A percentile compares a stretch with the other conserved stretches of the same genome.
Evolutionary conservation across 2,113 vertebrate species (phyloP).

Genomic region (Stigmatopora nigra): DNA sequence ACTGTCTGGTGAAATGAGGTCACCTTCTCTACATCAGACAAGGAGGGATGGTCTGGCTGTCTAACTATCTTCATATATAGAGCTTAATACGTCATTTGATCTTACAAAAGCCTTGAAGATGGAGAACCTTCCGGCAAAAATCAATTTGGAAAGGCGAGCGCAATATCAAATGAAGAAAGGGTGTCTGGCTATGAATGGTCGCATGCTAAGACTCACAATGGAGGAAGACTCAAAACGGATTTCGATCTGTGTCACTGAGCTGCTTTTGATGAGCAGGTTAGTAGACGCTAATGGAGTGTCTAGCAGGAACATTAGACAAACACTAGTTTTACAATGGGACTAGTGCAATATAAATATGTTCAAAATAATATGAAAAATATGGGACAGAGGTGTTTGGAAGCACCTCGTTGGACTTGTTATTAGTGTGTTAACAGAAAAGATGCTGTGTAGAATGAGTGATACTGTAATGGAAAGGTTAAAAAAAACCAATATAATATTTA

Average conservation of each 20-base stretch:
- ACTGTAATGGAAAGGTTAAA: no score
- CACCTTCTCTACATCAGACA: slow-evolving; percentile 40
- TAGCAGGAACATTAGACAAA: slow-evolving; percentile 21
- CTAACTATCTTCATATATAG: slow-evolving; percentile 42
- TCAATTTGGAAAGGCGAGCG: slow-evolving; percentile 44
- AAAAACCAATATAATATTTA: no score
- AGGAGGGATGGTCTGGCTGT: slow-evolving; percentile 45
- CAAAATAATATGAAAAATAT: slow-evolving; percentile 29
- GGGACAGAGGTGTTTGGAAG: slow-evolving; percentile 30
- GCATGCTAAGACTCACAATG: slow-evolving; percentile 11
- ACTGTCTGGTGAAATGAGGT: slow-evolving; percentile 51
- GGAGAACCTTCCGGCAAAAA: slow-evolving; percentile 50
- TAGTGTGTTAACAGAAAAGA: background rate
- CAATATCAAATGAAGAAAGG: slow-evolving; percentile 41
- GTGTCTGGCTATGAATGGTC: slow-evolving; percentile 22
- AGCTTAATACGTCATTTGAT: slow-evolving; percentile 49
- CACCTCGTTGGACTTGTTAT: slow-evolving; percentile 16
- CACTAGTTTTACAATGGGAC: slow-evolving; percentile 14
- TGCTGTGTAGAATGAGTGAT: background rate
- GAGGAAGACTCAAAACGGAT: slow-evolving; percentile 20
- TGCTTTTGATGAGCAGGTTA: slow-evolving; percentile 36
- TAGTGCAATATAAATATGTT: slow-evolving; percentile 1
- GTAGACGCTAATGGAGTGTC: slow-evolving; percentile 30
- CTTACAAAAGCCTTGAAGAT: slow-evolving; percentile 38
- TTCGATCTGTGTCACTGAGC: slow-evolving; percentile 44